A percentile compares a stretch with the other conserved stretches of the same genome.
phyloP scores from a whole-genome alignment of 2,797 vertebrate genomes.

The Margarornis squamiger region DNA sequence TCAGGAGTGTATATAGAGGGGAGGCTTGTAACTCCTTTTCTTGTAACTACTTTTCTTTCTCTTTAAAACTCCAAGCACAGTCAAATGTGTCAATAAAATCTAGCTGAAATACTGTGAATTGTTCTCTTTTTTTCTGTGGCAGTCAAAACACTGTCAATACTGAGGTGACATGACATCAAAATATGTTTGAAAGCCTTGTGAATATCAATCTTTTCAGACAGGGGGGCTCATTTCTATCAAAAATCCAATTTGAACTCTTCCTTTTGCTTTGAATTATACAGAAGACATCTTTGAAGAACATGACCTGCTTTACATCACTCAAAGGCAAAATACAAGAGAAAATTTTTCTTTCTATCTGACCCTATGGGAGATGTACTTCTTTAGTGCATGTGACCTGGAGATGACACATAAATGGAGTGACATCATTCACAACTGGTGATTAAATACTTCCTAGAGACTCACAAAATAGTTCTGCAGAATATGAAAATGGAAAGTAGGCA shows the following conservation, averaged over 20 bases:
- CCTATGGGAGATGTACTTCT: not conserved
- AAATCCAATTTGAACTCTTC: slow-evolving; percentile 55
- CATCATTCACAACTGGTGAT: slow-evolving; percentile 36
- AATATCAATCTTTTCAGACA: slow-evolving; percentile 44
- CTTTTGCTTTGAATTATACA: slow-evolving; percentile 57
- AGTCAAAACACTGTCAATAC: slow-evolving; percentile 68
- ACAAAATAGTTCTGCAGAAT: slow-evolving; percentile 32
- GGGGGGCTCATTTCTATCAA: slow-evolving; percentile 25
- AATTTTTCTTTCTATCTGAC: slow-evolving; percentile 33
- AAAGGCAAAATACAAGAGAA: not conserved
- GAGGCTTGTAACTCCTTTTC: not conserved
- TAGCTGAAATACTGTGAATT: not conserved
- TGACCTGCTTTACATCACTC: slow-evolving; percentile 58
- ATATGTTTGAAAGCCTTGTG: slow-evolving; percentile 43
- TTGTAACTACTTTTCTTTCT: slow-evolving; percentile 9
- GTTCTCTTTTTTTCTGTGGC: not conserved
- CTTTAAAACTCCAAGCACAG: slow-evolving; percentile 47
- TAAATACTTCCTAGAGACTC: slow-evolving; percentile 43
- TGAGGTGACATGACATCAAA: slow-evolving; percentile 56
- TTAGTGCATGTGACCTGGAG: not conserved
- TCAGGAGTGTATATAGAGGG: not conserved
- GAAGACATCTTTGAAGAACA: not conserved
- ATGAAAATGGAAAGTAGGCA: not conserved
- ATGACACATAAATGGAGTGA: slow-evolving; percentile 38
- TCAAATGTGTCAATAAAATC: slow-evolving; percentile 48